Conservation (phyloP, 2,113 vertebrate species). For the Colius striatus region DNA sequence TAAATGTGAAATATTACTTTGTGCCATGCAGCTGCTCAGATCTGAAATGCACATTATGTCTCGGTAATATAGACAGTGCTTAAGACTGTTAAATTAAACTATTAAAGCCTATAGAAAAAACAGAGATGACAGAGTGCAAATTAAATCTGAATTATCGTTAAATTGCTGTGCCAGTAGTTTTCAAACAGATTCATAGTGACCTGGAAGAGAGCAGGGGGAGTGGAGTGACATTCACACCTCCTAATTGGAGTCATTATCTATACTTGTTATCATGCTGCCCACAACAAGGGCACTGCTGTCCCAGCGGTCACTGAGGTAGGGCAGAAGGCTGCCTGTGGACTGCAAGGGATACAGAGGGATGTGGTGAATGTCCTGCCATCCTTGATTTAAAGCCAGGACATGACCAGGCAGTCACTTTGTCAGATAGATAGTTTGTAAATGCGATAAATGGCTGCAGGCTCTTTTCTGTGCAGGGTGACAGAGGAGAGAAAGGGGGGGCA, state of each 20-base stretch:
- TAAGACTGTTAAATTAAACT: conserved; percentile 66
- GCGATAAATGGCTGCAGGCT: background rate
- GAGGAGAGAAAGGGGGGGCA: rapidly evolving
- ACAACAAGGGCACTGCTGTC: conserved; percentile 12
- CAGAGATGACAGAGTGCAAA: conserved; percentile 62
- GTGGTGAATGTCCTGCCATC: background rate
- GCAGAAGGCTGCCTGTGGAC: background rate
- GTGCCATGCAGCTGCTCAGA: conserved; percentile 41
- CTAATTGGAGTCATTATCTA: conserved; percentile 46
- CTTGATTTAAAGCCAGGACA: conserved; percentile 28
- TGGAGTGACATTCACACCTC: conserved; percentile 46
- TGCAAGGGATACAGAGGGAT: background rate
- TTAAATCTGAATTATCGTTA: conserved; percentile 63
- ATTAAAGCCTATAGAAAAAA: conserved; percentile 56
- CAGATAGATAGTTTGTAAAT: background rate
- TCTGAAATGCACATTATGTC: conserved; percentile 58
- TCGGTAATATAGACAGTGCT: conserved; percentile 47
- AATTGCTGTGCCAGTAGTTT: conserved; percentile 58
- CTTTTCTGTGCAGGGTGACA: background rate
- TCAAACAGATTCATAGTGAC: conserved; percentile 44
- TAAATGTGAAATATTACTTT: conserved; percentile 62
- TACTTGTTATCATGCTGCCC: background rate
- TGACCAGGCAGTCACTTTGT: background rate
- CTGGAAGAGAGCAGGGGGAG: conserved; percentile 34
- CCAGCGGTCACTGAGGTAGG: background rate